phyloP scores from a whole-genome alignment of 92 coral and sea anemone genomes.

The Galaxea fascicularis region DNA sequence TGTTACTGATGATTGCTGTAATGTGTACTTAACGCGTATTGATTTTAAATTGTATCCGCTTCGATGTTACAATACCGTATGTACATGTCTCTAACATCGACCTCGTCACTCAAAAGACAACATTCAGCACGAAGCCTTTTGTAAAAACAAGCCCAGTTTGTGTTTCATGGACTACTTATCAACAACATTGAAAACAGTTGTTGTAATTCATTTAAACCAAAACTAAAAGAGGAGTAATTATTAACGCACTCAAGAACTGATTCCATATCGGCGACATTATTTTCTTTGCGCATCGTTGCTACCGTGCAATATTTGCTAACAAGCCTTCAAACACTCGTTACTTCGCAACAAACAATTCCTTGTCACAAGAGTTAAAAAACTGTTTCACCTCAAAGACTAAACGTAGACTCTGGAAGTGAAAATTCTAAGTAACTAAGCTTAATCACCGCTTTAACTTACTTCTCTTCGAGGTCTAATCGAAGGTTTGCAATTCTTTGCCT shows the following conservation, averaged over 20 bases:
- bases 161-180: neutral
- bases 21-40: neutral
- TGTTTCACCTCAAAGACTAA: neutral
- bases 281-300: constrained; percentile 15
- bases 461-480: constrained; percentile 93
- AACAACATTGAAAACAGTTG: neutral
- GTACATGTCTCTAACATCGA: neutral
- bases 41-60: neutral
- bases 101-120: neutral
- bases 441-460: constrained; percentile 43
- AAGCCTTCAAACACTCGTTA: neutral
- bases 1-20: neutral
- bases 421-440: neutral
- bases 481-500: constrained; percentile 83
- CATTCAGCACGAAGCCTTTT: neutral
- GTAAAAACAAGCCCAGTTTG: neutral
- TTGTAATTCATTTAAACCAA: neutral
- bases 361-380: neutral
- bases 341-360: constrained; percentile 12
- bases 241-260: neutral
- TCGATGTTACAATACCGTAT: neutral
- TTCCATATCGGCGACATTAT: neutral
- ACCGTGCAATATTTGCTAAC: constrained; percentile 6
- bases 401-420: neutral
- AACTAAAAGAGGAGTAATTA: neutral